Evolutionary conservation across 2,113 vertebrate genomes (phyloP).

Genomic region (Perca flavescens): DNA sequence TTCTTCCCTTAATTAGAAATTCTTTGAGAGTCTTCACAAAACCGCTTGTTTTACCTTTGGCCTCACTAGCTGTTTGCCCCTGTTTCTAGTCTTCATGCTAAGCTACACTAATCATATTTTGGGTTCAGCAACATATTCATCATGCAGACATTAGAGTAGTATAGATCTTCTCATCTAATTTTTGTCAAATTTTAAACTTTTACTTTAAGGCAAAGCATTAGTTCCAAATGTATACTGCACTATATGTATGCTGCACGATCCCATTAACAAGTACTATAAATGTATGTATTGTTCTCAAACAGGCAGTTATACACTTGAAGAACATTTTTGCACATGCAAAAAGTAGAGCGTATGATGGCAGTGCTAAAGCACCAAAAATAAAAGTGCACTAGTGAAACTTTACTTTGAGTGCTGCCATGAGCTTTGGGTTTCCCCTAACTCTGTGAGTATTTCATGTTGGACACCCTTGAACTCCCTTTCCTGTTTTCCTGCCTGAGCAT

Average conservation of each 20-base stretch:
- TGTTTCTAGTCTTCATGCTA: not conserved
- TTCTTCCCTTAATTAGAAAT: too few relatives aligned
- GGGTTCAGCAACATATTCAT: not conserved
- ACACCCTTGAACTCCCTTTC: conserved; percentile 83
- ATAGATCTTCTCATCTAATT: conserved; percentile 3
- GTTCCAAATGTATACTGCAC: not conserved
- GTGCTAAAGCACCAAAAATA: conserved; percentile 54
- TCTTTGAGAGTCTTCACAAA: too few relatives aligned
- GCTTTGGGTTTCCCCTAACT: conserved; percentile 79
- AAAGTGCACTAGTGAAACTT: conserved; percentile 64
- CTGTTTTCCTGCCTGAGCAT: conserved; percentile 82
- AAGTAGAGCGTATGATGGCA: conserved; percentile 72
- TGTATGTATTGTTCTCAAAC: not conserved
- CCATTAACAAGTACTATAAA: conserved; percentile 8
- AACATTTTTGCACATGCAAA: conserved; percentile 60
- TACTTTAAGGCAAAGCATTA: not conserved
- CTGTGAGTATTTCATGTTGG: conserved; percentile 72
- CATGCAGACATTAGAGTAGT: not conserved
- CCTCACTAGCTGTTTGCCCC: not conserved
- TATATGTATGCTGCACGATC: not conserved
- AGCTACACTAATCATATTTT: not conserved
- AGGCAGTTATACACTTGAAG: conserved; percentile 8
- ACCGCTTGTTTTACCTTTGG: not conserved
- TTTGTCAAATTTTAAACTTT: not conserved
- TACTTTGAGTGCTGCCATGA: conserved; percentile 66